A percentile compares a stretch with the other conserved stretches of the same genome.
These are phyloP conservation scores for Oryzaephilus surinamensis DNA, from an alignment of 1,140 invertebrate species.

Conservation along the genomic window DNA sequence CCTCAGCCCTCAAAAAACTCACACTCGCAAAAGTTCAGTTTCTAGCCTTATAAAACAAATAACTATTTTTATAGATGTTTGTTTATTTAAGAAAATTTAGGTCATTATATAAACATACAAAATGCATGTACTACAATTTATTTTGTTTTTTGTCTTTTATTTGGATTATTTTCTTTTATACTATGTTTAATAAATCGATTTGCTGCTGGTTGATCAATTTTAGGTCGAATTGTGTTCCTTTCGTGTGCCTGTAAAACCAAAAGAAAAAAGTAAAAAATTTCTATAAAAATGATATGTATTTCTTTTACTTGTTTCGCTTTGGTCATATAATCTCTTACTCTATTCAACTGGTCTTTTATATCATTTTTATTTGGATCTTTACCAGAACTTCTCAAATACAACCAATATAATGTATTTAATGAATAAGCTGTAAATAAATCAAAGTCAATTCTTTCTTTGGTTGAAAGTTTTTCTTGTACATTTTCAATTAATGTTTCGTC, in stretches of 20 bases:
- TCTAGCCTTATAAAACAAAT: no score
- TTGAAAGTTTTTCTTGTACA: conserved; percentile 38
- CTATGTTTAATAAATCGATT: conserved; percentile 49
- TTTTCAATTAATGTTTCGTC: conserved; percentile 36
- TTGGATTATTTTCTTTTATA: conserved; percentile 20
- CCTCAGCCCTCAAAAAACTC: no score
- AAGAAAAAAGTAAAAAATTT: conserved; percentile 6
- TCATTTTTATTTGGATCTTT: conserved; percentile 43
- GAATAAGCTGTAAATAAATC: conserved; percentile 48
- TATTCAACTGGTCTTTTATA: conserved; percentile 44
- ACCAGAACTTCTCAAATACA: conserved; percentile 45
- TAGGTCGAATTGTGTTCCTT: conserved; percentile 42
- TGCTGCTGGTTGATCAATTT: conserved; percentile 42
- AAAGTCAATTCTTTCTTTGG: conserved; percentile 47
- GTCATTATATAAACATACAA: no score
- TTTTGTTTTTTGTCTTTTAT: no score
- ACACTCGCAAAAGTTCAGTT: no score
- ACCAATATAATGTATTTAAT: conserved; percentile 49
- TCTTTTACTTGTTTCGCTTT: conserved; percentile 41
- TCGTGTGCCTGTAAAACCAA: conserved; percentile 37
- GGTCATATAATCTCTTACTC: conserved; percentile 46
- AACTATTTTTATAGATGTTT: no score
- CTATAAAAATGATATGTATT: conserved; percentile 4
- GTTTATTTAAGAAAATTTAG: no score
- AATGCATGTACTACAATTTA: no score